A percentile compares a stretch with the other conserved stretches of the same genome.
Conservation (phyloP, 2,888 invertebrate genomes). For the Drosophila seclusa region DNA sequence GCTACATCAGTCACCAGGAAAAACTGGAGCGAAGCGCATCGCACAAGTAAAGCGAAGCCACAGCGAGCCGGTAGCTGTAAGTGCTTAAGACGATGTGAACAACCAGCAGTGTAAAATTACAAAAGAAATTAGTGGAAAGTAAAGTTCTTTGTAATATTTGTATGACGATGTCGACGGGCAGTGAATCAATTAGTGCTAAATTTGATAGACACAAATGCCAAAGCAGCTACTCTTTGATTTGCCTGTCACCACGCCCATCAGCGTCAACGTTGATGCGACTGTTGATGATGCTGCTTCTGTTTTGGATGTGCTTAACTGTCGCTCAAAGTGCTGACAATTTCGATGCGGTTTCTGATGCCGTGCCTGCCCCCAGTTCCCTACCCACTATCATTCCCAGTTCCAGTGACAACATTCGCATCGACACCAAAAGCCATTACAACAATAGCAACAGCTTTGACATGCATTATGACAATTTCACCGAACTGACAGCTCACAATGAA, state of each 20-base stretch:
- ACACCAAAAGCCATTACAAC: constrained; percentile 19
- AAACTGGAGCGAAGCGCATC: constrained; percentile 50
- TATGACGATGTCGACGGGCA: constrained; percentile 21
- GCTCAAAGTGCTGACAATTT: constrained; percentile 47
- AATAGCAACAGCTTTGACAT: constrained; percentile 36
- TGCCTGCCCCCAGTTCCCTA: constrained; percentile 10
- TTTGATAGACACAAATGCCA: background rate
- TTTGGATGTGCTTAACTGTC: constrained; percentile 43
- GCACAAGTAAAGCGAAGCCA: constrained; percentile 26
- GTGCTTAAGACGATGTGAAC: constrained; percentile 31
- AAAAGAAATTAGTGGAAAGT: constrained; percentile 1
- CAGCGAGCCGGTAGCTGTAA: constrained; percentile 11
- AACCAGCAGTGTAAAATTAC: constrained; percentile 1
- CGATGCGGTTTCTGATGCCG: constrained; percentile 24
- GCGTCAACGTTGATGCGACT: constrained; percentile 26
- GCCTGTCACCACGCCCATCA: constrained; percentile 30
- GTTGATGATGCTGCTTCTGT: constrained; percentile 37
- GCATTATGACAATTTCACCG: constrained; percentile 45
- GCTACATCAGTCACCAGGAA: constrained; percentile 53
- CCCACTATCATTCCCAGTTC: background rate
- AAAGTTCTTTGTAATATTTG: constrained; percentile 1
- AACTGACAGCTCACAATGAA: constrained; percentile 39
- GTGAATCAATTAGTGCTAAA: constrained; percentile 43
- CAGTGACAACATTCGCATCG: constrained; percentile 11
- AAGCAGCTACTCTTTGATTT: constrained; percentile 6